A percentile compares a stretch with the other conserved stretches of the same genome.
These are phyloP conservation scores for Andrena cerasifolii DNA, from an alignment of 1,140 invertebrate species.

Conservation along the genomic window DNA sequence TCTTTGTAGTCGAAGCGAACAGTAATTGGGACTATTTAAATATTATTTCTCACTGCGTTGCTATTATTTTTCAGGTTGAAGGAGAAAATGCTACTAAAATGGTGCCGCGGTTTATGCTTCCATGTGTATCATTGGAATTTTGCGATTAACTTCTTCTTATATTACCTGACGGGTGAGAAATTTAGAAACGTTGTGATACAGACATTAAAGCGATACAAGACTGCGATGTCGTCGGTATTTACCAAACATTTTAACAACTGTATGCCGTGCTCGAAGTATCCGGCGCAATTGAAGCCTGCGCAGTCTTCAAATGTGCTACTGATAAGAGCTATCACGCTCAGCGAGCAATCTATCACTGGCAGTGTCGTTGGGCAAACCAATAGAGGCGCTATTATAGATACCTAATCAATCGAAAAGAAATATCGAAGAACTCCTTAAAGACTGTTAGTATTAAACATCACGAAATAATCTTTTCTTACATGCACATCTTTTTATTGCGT, in stretches of 20 bases:
- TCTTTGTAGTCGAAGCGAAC: not conserved
- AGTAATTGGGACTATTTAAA: not conserved
- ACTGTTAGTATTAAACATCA: slow-evolving; percentile 33
- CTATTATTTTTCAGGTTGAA: slow-evolving; percentile 65
- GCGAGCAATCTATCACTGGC: slow-evolving; percentile 46
- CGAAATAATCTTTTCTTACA: not conserved
- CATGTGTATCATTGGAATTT: slow-evolving; percentile 75
- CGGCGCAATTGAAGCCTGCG: slow-evolving; percentile 40
- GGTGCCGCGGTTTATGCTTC: slow-evolving; percentile 71
- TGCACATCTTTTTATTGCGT: slow-evolving; percentile 8
- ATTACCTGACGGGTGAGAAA: slow-evolving; percentile 71
- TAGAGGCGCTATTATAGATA: slow-evolving; percentile 6
- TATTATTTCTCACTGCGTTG: not conserved
- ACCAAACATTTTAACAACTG: slow-evolving; percentile 47
- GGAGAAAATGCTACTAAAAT: slow-evolving; percentile 74
- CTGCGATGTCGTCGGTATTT: slow-evolving; percentile 36
- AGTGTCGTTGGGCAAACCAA: slow-evolving; percentile 30
- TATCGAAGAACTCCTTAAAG: slow-evolving; percentile 19
- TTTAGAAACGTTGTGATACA: slow-evolving; percentile 65
- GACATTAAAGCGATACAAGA: slow-evolving; percentile 53
- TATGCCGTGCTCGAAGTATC: slow-evolving; percentile 55
- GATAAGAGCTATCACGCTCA: slow-evolving; percentile 56
- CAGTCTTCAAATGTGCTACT: slow-evolving; percentile 58
- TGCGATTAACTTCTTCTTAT: slow-evolving; percentile 74
- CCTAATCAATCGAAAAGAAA: slow-evolving; percentile 11